Conservation (phyloP, 2,888 invertebrate genomes). For the Oeneis ivallda region DNA sequence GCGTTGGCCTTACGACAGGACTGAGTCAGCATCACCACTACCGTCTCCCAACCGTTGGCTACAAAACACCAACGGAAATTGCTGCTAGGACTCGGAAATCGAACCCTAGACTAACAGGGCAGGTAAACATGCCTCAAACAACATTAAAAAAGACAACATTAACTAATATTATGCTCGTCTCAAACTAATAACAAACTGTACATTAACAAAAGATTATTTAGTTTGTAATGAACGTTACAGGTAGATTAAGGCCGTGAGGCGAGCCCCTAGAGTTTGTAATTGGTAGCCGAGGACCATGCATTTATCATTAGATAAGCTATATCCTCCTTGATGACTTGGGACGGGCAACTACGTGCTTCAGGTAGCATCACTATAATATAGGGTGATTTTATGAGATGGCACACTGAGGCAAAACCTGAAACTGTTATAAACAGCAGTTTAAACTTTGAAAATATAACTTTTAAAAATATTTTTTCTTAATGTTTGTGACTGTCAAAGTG, state of each 20-base stretch:
- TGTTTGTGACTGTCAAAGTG: too few species aligned
- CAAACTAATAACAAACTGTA: slow-evolving; percentile 8
- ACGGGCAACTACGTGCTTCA: slow-evolving; percentile 34
- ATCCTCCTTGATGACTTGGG: slow-evolving; percentile 43
- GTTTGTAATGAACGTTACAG: slow-evolving; percentile 14
- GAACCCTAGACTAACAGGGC: too few species aligned
- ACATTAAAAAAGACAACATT: background rate
- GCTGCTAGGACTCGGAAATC: too few species aligned
- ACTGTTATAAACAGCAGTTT: background rate
- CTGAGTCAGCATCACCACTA: too few species aligned
- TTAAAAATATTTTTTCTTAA: too few species aligned
- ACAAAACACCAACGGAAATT: too few species aligned
- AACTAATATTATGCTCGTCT: background rate
- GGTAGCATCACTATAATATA: slow-evolving; percentile 19
- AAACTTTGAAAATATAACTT: too few species aligned
- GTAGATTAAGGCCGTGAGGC: slow-evolving; percentile 16
- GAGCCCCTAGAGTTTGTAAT: slow-evolving; percentile 36
- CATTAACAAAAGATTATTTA: slow-evolving; percentile 19
- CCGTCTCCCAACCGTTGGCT: too few species aligned
- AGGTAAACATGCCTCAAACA: too few species aligned
- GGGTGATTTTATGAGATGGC: slow-evolving; percentile 8
- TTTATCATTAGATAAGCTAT: slow-evolving; percentile 50
- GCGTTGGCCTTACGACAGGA: too few species aligned
- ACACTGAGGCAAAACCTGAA: background rate
- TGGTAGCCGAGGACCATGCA: slow-evolving; percentile 42